Percentiles rank a stretch among this genome's conserved stretches.
phyloP scores from a whole-genome alignment of 2,113 vertebrate genomes.

The Dicrurus megarhynchus region DNA sequence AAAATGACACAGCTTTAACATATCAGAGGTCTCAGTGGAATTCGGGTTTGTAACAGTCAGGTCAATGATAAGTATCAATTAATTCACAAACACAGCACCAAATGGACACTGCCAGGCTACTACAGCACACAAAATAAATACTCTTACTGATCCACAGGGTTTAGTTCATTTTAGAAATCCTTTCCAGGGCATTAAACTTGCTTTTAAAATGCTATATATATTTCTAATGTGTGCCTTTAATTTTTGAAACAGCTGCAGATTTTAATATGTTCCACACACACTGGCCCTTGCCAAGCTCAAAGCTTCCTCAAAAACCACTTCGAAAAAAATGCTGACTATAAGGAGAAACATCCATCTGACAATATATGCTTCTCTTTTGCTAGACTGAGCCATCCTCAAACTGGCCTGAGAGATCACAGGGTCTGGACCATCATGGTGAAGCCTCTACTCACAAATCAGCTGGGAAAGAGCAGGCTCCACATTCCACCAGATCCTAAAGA shows the following conservation, averaged over 20 bases:
- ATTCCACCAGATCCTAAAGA: background rate
- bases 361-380: background rate
- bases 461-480: background rate
- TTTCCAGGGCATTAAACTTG: background rate
- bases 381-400: background rate
- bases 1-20: conserved; percentile 6
- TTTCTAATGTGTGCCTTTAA: background rate
- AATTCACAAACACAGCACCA: background rate
- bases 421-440: background rate
- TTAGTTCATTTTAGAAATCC: background rate
- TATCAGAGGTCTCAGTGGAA: background rate
- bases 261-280: conserved; percentile 24
- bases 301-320: conserved; percentile 37
- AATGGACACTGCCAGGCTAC: background rate
- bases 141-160: background rate
- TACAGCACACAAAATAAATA: conserved; percentile 4
- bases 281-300: conserved; percentile 4
- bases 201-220: conserved; percentile 43
- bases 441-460: background rate
- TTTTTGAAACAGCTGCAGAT: conserved; percentile 17
- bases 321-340: conserved; percentile 1
- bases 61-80: background rate
- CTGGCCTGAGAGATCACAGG: background rate
- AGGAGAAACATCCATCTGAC: background rate
- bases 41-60: background rate